Base-by-base conservation (phyloP, 2,797 vertebrate species). In the Bucorvus abyssinicus region DNA sequence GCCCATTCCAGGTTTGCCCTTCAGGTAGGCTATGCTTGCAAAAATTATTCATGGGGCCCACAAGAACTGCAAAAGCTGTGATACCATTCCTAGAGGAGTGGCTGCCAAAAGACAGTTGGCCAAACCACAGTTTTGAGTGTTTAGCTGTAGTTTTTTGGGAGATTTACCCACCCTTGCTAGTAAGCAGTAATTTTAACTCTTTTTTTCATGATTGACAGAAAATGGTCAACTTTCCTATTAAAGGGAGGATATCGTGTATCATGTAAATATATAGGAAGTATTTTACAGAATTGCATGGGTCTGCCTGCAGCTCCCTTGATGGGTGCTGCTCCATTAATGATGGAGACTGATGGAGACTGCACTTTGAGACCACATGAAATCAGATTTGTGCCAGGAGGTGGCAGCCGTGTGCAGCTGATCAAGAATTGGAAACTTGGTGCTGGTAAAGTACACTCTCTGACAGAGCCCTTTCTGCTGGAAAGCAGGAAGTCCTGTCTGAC, bases 361-460 rank as follows among this genome's bases (percentile, higher is more conserved):
- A 40, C 36, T 22, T 11, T 12, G 40, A 49, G 29, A 19, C 10
- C 14, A 0, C 3, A 0, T 4, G 52, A 70, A 61, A 61, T 83
- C 52, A 56, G 47, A 49, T 24, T 69, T 44, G 22, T 83, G 50
- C 96, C 97, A 89, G 93, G 52, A 94, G 97, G 55, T 96, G 97
- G 97, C 96, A 45, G 92, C 68, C 53, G 5, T 77, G 80, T 64
- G 63, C 88, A 68, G 49, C 76, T 59, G 65, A 83, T 71, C 0
- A 19, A 26, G 40, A 44, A 2, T 12, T 13, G 4, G 23, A n/a
- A n/a, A 14, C 27, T 12, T 7, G 0, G 7, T 6, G 21, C 57
- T 4, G 6, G 6, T 9, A 8, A 55, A 24, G 63, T 6, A 4
- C 7, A 1, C 3, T 10, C 22, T 10, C 6, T 1, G 22, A 6